phyloP scores from a whole-genome alignment of 2,113 vertebrate genomes.

The Ceratotherium simum region DNA sequence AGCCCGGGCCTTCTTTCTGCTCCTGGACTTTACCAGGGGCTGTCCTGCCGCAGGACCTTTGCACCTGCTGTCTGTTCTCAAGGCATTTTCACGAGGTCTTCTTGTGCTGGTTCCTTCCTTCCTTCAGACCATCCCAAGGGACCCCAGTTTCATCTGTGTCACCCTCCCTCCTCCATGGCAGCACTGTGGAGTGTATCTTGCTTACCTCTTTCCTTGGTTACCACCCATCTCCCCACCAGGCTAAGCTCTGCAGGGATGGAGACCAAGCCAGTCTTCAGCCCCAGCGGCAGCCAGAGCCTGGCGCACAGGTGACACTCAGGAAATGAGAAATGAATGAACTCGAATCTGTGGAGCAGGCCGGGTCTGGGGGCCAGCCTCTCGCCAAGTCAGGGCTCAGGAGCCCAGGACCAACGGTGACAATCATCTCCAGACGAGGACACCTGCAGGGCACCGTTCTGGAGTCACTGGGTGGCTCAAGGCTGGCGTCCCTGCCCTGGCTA shows the following conservation, averaged over 20 bases:
- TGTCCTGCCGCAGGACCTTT: neutral
- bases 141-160: neutral
- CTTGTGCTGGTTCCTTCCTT: neutral
- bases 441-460: fast-evolving
- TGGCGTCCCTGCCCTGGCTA: neutral
- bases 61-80: neutral
- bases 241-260: neutral
- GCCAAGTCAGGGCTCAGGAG: neutral
- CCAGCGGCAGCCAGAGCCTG: neutral
- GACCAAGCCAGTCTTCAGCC: neutral
- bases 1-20: neutral
- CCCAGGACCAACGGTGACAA: fast-evolving
- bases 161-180: neutral
- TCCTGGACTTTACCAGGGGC: neutral
- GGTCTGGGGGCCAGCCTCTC: neutral
- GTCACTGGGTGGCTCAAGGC: neutral
- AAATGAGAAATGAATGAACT: neutral
- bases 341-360: neutral
- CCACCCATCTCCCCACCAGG: neutral
- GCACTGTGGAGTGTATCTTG: neutral
- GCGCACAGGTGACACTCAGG: neutral
- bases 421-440: neutral
- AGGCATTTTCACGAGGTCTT: neutral
- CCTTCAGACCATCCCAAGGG: neutral
- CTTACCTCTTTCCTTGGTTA: neutral